Base-by-base conservation (phyloP, 2,797 vertebrate genomes). In the Molossus molossus region DNA sequence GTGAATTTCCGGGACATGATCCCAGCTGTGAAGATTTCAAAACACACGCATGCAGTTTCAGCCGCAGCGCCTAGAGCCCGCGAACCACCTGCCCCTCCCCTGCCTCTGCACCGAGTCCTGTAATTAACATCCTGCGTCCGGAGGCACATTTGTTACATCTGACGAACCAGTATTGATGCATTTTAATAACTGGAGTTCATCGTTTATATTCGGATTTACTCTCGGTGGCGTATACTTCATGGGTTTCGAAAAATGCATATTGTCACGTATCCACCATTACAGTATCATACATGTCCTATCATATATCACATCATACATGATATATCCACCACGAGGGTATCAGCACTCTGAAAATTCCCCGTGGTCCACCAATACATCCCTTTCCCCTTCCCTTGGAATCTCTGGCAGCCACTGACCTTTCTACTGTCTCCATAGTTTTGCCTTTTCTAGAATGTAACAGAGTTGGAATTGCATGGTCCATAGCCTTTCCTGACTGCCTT, bases 1-100 rank as follows among this genome's bases (percentile, higher is more conserved):
- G 86, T 70, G 70, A 13, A 81, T 81, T 48, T 83, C 92, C 87
- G 40, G 57, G 60, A 37, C 53, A 45, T 20, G n/a, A 27, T 92
- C 79, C 73, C 82, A 45, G 40, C n/a, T 77, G 29, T 90, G 64
- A 75, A 50, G 27, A 58, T 86, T 88, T 94, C 94, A 33, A 77
- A 91, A 40, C 72, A 20, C 2, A 12, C 1, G 0, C 62, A 1
- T 11, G 69, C 23, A 29, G 18, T 20, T 75, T 73, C 48, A 18
- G 15, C 20, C 3, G 10, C 75, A 75, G 15, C 3, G 6, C 13
- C 17, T 8, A 27, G 62, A 55, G 21, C 48, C 37, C 15, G 25
- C 9, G 5, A 15, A 53, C 50, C 15, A 0, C 23, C 33, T 80
- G 69, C 80, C 53, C 11, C 21, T 70, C n/a, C 25, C 62, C 81